A percentile compares a stretch with the other conserved stretches of the same genome.
These are phyloP conservation scores for Copidosoma floridanum DNA, from an alignment of 1,140 invertebrate species.

Conservation along the genomic window DNA sequence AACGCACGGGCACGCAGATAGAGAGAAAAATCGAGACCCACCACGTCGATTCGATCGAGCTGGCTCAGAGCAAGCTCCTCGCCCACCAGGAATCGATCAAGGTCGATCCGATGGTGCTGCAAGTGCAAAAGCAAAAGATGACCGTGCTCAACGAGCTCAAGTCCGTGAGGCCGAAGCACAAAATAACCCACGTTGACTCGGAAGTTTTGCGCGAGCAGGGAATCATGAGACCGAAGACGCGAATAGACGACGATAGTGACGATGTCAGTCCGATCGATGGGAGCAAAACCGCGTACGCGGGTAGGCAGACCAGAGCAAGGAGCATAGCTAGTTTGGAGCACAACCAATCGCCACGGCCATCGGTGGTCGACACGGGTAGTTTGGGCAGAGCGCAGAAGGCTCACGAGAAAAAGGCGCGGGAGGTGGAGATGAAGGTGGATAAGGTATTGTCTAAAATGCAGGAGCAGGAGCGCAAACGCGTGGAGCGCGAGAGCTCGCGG, in stretches of 20 bases:
- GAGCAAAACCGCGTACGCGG: conserved; percentile 29
- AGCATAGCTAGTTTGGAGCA: conserved; percentile 52
- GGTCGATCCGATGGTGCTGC: conserved; percentile 48
- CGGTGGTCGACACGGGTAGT: conserved; percentile 48
- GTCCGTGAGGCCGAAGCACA: conserved; percentile 50
- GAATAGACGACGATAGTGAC: conserved; percentile 54
- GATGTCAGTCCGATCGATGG: conserved; percentile 46
- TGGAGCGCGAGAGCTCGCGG: conserved; percentile 43
- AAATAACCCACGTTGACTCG: conserved; percentile 54
- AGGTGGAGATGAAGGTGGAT: conserved; percentile 34
- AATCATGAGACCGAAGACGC: conserved; percentile 53
- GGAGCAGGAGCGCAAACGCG: conserved; percentile 46
- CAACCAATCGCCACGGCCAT: conserved; percentile 27
- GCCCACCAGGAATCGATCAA: conserved; percentile 43
- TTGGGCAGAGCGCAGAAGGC: conserved; percentile 43
- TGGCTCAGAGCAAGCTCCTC: conserved; percentile 8
- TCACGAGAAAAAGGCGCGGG: conserved; percentile 36
- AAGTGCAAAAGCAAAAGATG: conserved; percentile 54
- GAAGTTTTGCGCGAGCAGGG: conserved; percentile 53
- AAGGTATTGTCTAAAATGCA: conserved; percentile 37
- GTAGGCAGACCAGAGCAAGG: conserved; percentile 40
- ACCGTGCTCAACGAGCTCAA: conserved; percentile 51
- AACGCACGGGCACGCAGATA: conserved; percentile 48
- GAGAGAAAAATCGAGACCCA: conserved; percentile 48
- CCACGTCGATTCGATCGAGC: conserved; percentile 40